Base-by-base conservation (phyloP, 2,797 vertebrate genomes). In the Girardinus metallicus region DNA sequence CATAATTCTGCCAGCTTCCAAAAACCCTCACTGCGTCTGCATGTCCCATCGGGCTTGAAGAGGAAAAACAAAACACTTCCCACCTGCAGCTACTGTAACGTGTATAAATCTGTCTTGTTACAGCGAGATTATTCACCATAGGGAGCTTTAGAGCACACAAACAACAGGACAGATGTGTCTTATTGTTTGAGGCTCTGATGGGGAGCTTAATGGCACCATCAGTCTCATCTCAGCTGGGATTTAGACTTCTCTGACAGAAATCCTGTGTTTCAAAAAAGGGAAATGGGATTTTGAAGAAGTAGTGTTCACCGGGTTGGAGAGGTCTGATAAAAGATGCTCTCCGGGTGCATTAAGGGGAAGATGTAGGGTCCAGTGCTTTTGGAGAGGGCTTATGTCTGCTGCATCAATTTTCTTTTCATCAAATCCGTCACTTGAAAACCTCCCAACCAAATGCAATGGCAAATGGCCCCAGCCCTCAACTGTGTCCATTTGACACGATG, bases 1-100 rank as follows among this genome's bases (percentile, higher is more conserved):
- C 85, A 91, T 89, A 82, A 91, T 90, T 91, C 86, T 82, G 66
- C 83, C 73, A 51, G 73, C 21, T 62, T 46, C 41, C 39, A 18
- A 70, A 78, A 84, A 81, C 76, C 57, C 82, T 86, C 74, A 18
- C 77, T 47, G 83, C n/a, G 2, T 70, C 78, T 76, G 57, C 2
- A 11, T 6, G 60, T 86, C 78, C 88, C 75, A 44, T 29, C 18
- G 76, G 82, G 80, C 75, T 81, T 77, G 51, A 77, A 87, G 47
- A 85, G 73, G 72, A 78, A 89, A 49, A 83, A 85, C 81, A 71
- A 83, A 83, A 81, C 53, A 34, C 51, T 86, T 83, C 86, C 83
- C 11, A 80, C 68, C 74, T 86, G 76, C 57, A 51, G 7, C 80
- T 77, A 73, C 18, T 71, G 68, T 36, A 39, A 78, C 72, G 8